Evolutionary conservation across 2,888 invertebrate species (phyloP).

Genomic region (Drosophila helvetica): DNA sequence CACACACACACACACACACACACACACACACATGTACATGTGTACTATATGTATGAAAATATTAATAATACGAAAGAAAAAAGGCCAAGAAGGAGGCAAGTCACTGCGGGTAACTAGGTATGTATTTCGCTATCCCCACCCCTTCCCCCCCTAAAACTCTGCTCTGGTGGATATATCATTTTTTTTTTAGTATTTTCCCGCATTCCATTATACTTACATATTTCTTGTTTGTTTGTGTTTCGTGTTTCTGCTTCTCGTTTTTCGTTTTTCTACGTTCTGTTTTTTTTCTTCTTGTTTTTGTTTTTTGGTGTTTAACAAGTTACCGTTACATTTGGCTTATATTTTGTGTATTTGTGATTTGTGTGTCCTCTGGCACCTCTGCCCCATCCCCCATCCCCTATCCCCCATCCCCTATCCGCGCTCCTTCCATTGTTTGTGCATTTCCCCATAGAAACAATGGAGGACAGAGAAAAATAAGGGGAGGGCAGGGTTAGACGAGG

Average conservation of each 20-base stretch:
- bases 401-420: not conserved
- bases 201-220: constrained; percentile 21
- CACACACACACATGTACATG: constrained; percentile 13
- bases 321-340: constrained; percentile 57
- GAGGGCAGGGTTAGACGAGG: not conserved
- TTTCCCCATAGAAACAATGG: constrained; percentile 75
- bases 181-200: constrained; percentile 23
- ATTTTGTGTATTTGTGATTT: constrained; percentile 39
- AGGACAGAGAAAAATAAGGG: constrained; percentile 17
- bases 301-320: constrained; percentile 63
- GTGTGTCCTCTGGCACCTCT: constrained; percentile 23
- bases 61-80: constrained; percentile 32
- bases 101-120: constrained; percentile 13
- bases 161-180: constrained; percentile 32
- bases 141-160: constrained; percentile 1
- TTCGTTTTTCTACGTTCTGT: constrained; percentile 6
- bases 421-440: constrained; percentile 35
- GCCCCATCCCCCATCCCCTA: not conserved
- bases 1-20: constrained; percentile 19
- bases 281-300: constrained; percentile 12
- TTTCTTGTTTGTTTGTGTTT: constrained; percentile 6
- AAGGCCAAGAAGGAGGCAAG: constrained; percentile 2
- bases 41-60: constrained; percentile 46
- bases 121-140: not conserved
- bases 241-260: constrained; percentile 11